These are phyloP conservation scores for Eulacestoma nigropectus DNA, from an alignment of 2,113 vertebrate species.

Conservation along the genomic window DNA sequence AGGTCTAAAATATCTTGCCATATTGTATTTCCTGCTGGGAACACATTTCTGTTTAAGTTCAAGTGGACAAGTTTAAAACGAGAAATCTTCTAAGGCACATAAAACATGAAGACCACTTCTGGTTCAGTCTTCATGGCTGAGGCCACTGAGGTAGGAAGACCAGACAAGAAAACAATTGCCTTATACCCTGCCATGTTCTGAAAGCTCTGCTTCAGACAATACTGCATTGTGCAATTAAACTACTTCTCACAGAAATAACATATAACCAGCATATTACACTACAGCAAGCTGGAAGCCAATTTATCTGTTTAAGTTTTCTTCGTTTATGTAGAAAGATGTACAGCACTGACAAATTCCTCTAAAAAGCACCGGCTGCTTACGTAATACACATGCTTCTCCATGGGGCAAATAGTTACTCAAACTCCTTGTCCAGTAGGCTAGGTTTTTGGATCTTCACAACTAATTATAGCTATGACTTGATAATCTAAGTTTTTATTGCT, in stretches of 20 bases:
- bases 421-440: not conserved
- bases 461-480: not conserved
- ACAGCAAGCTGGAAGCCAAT: not conserved
- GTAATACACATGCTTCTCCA: not conserved
- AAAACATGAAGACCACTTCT: not conserved
- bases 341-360: not conserved
- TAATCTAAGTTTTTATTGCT: not conserved
- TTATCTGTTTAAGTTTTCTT: not conserved
- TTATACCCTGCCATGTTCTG: not conserved
- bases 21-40: not conserved
- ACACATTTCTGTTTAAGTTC: not conserved
- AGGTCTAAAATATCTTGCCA: not conserved
- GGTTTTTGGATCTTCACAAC: not conserved
- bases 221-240: not conserved
- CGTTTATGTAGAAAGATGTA: not conserved
- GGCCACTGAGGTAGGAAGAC: not conserved
- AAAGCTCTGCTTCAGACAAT: not conserved
- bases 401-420: not conserved
- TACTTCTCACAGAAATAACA: not conserved
- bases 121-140: not conserved
- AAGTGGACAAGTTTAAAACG: not conserved
- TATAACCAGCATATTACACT: not conserved
- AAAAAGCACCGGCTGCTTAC: not conserved
- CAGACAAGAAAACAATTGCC: not conserved
- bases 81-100: not conserved